phyloP scores from a whole-genome alignment of 2,888 invertebrate genomes.

The Melanargia galathea region DNA sequence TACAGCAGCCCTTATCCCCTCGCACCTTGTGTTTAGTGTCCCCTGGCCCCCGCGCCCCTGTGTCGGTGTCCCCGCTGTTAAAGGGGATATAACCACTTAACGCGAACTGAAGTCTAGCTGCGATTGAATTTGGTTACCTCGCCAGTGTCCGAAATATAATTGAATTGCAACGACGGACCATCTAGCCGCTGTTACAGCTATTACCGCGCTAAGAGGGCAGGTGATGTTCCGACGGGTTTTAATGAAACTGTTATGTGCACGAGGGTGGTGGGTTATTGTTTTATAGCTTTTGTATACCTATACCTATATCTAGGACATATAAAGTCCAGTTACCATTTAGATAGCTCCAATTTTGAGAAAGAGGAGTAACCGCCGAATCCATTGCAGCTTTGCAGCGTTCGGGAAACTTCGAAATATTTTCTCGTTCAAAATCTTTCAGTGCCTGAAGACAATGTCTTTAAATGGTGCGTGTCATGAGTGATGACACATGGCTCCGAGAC shows the following conservation, averaged over 20 bases:
- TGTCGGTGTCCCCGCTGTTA: slow-evolving; percentile 49
- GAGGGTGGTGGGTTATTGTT: background rate
- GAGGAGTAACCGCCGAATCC: too few species aligned
- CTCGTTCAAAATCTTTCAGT: too few species aligned
- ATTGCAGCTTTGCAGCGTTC: too few species aligned
- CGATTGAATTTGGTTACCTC: slow-evolving; percentile 70
- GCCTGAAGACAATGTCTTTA: too few species aligned
- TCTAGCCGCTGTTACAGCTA: slow-evolving; percentile 24
- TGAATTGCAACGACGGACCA: slow-evolving; percentile 38
- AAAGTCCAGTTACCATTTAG: too few species aligned
- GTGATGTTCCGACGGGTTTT: background rate
- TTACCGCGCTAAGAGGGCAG: background rate
- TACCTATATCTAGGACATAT: too few species aligned
- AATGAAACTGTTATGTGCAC: slow-evolving; percentile 16
- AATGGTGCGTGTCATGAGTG: too few species aligned
- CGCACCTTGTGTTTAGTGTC: slow-evolving; percentile 70
- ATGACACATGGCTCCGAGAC: too few species aligned
- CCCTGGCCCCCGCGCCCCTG: slow-evolving; percentile 45
- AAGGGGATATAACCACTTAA: slow-evolving; percentile 79
- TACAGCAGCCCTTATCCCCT: slow-evolving; percentile 34
- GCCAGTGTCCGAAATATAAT: slow-evolving; percentile 57
- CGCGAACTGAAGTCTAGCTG: slow-evolving; percentile 74
- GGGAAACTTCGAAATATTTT: too few species aligned
- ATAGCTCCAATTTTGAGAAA: too few species aligned
- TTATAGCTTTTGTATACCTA: background rate